Conservation (phyloP, 2,888 invertebrate genomes). For the Dexiosoma caninum region DNA sequence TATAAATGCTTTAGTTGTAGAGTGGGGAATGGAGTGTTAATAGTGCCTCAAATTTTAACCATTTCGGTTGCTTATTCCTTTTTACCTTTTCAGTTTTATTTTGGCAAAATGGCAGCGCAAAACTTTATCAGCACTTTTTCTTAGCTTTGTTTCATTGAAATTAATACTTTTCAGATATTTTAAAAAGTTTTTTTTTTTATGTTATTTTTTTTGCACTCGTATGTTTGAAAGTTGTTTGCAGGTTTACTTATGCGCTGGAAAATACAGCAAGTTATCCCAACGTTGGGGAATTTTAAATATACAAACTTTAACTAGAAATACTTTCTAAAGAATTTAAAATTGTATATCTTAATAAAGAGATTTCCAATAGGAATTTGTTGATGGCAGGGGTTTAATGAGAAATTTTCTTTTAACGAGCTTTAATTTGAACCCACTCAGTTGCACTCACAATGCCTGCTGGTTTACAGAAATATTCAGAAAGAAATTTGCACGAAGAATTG, state of each 20-base stretch:
- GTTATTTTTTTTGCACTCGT: too few relatives aligned
- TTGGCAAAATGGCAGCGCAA: not conserved
- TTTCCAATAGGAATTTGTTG: too few relatives aligned
- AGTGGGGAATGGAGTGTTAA: conserved; percentile 28
- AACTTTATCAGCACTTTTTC: conserved; percentile 42
- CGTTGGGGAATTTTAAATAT: not conserved
- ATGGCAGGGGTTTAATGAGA: too few relatives aligned
- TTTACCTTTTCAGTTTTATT: not conserved
- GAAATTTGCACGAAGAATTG: too few relatives aligned
- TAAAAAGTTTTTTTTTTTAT: conserved; percentile 8
- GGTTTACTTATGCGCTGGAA: too few relatives aligned
- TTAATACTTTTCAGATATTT: conserved; percentile 41
- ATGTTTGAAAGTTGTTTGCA: not conserved
- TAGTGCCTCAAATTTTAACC: conserved; percentile 5
- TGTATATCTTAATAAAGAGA: not conserved
- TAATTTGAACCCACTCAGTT: too few relatives aligned
- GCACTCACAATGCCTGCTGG: too few relatives aligned
- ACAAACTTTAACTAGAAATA: not conserved
- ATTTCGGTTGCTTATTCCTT: not conserved
- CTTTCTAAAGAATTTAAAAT: not conserved
- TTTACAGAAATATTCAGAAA: too few relatives aligned
- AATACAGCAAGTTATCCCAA: not conserved
- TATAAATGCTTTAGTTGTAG: conserved; percentile 23
- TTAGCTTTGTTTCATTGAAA: conserved; percentile 38
- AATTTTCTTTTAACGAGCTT: too few relatives aligned